Evolutionary conservation across 2,113 vertebrate species (phyloP), one percentile per base, ranked within the genome.

Genomic region (Cygnus atratus): DNA sequence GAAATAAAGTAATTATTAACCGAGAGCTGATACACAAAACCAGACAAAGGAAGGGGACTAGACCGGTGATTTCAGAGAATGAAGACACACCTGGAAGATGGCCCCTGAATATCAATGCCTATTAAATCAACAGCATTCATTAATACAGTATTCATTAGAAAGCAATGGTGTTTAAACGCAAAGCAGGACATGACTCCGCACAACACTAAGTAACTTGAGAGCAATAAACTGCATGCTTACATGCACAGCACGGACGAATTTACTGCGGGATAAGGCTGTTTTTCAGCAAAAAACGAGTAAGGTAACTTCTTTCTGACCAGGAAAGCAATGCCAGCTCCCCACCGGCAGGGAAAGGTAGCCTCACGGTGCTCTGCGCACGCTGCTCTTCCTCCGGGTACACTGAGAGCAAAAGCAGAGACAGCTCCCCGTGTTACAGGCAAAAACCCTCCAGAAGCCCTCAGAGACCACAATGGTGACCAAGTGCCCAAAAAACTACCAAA

Each of bases 371-470:
- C 75, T 13, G 55, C 25, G 55, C 50, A 24, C 8, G 1, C 1
- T 5, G 35, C 13, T 39, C 3, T 2, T 5, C 3, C 61, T 12
- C 4, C 0, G 25, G 31, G n/a, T 7, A 33, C 59, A 16, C 20
- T 1, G 6, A 61, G 39, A 68, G 28, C 9, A 20, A 58, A 58
- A 63, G 58, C 72, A 79, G 25, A 37, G 21, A 19, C 29, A 46
- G 6, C 13, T 35, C 41, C 3, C 26, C 59, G 6, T 33, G 12
- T 19, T 5, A 29, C n/a, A 25, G n/a, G 57, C 35, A 35, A 70
- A 58, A 37, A 6, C 22, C 31, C 24, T 24, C 61, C 41, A 10
- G 35, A 33, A 68, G 41, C 7, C 37, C 28, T 58, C 35, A 33
- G 22, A 13, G 5, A 43, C 16, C 50, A n/a, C 28, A 37, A 9